Conservation (phyloP, 1,140 invertebrate genomes). For the Holcopasites calliopsidis region DNA sequence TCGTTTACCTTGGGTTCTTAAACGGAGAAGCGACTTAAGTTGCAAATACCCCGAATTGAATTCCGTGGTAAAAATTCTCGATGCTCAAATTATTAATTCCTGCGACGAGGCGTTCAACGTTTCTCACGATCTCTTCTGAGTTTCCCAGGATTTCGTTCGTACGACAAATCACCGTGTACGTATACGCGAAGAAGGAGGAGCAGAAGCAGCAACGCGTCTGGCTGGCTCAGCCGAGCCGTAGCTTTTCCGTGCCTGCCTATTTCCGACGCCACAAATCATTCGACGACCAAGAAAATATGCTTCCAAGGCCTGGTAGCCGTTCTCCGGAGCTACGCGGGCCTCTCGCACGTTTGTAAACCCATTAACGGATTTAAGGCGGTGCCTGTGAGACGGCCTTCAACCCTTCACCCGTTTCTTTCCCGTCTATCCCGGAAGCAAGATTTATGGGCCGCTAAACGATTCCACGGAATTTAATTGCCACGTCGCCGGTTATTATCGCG, state of each 20-base stretch:
- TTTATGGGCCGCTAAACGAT: conserved; percentile 64
- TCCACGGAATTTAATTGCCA: conserved; percentile 63
- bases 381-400: neutral
- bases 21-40: too few relatives aligned
- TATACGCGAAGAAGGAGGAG: neutral
- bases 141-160: conserved; percentile 30
- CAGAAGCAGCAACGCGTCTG: neutral
- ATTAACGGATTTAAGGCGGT: conserved; percentile 66
- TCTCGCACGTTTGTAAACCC: conserved; percentile 66
- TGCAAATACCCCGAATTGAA: too few relatives aligned
- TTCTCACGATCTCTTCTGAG: conserved; percentile 7
- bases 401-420: conserved; percentile 5
- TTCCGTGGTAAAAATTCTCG: too few relatives aligned
- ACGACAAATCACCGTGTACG: conserved; percentile 36
- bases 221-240: conserved; percentile 1
- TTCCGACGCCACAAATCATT: conserved; percentile 69
- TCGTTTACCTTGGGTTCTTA: too few relatives aligned
- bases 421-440: conserved; percentile 54
- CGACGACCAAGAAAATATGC: conserved; percentile 62
- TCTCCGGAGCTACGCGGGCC: conserved; percentile 42
- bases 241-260: conserved; percentile 60
- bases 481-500: conserved; percentile 53
- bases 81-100: conserved; percentile 4
- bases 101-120: neutral
- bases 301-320: conserved; percentile 35